Evolutionary conservation across 2,797 vertebrate genomes (phyloP).

Genomic region (Dryobates pubescens): DNA sequence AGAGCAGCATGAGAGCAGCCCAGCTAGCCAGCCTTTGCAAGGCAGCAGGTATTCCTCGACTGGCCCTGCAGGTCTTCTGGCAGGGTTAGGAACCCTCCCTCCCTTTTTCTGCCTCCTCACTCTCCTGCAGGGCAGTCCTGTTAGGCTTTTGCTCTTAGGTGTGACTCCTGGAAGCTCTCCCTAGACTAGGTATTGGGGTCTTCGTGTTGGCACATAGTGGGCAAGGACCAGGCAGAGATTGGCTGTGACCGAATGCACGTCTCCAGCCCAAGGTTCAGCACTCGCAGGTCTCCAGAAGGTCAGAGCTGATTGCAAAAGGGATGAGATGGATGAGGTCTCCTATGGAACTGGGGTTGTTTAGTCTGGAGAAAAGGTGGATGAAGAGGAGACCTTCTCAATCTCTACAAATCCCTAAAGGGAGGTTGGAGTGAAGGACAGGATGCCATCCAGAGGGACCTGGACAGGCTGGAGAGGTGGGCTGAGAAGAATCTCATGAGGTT

Average conservation of each 20-base stretch:
- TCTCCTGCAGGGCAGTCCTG: background rate
- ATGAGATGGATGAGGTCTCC: background rate
- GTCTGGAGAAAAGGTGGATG: too few relatives aligned
- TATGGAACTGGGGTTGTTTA: too few relatives aligned
- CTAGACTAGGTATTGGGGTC: accelerated
- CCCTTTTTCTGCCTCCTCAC: background rate
- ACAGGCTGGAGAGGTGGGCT: too few relatives aligned
- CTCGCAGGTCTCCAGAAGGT: background rate
- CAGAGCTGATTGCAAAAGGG: background rate
- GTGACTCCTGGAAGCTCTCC: background rate
- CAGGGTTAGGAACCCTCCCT: background rate
- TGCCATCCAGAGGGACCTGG: too few relatives aligned
- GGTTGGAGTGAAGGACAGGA: too few relatives aligned
- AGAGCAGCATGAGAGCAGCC: background rate
- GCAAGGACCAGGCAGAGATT: background rate
- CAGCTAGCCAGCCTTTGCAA: background rate
- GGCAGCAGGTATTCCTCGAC: background rate
- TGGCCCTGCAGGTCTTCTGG: background rate
- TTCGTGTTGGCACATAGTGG: background rate
- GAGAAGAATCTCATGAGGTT: too few relatives aligned
- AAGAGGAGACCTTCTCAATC: too few relatives aligned
- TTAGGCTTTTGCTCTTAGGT: background rate
- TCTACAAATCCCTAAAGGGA: too few relatives aligned
- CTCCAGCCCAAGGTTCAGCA: background rate
- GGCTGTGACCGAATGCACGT: background rate